Conservation (phyloP, 2,797 vertebrate species). For the Mallotus villosus region DNA sequence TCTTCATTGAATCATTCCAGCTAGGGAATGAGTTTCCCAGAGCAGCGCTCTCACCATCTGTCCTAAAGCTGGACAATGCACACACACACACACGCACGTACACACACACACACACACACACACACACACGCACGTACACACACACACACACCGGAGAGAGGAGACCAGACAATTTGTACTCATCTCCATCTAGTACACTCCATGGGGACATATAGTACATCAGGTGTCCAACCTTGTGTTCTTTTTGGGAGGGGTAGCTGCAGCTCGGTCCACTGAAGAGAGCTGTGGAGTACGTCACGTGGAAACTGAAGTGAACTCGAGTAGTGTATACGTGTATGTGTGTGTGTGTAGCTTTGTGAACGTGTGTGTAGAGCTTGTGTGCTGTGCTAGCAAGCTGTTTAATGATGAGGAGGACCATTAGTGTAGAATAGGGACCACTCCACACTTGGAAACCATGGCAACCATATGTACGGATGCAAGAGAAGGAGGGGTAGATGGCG, state of each 20-base stretch:
- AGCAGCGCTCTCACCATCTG: slow-evolving; percentile 58
- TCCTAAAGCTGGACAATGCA: slow-evolving; percentile 33
- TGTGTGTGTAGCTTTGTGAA: background rate
- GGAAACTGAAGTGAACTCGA: background rate
- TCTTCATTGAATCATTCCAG: slow-evolving; percentile 59
- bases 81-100: background rate
- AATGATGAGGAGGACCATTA: slow-evolving; percentile 43
- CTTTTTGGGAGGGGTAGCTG: background rate
- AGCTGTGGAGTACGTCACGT: too few relatives aligned
- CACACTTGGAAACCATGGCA: slow-evolving; percentile 66
- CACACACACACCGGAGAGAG: background rate
- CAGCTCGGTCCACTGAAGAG: background rate
- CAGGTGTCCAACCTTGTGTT: background rate
- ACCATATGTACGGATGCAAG: slow-evolving; percentile 49
- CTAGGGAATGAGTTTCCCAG: slow-evolving; percentile 56
- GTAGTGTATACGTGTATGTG: too few relatives aligned
- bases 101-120: background rate
- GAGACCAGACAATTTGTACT: background rate
- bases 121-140: background rate
- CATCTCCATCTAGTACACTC: background rate
- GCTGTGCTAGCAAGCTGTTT: background rate
- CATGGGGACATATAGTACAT: background rate
- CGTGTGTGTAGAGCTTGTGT: background rate
- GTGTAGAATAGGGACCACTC: slow-evolving; percentile 53
- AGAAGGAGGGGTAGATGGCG: background rate